Base-by-base conservation (phyloP, 2,797 vertebrate genomes). In the Hylomyscus alleni region DNA sequence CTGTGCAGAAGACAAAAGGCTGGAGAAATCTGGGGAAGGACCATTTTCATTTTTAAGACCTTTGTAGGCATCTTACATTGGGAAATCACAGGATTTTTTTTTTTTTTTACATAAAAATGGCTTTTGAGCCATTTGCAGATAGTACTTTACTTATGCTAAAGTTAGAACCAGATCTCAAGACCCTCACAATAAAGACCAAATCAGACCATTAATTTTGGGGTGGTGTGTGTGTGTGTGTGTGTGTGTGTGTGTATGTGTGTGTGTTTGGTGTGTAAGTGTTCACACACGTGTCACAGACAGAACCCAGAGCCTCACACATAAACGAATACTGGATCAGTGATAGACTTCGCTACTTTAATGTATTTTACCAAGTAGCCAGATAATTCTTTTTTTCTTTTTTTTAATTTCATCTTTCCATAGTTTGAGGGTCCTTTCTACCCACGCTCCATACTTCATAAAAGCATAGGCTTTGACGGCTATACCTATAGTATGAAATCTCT, bases 21-120 rank as follows among this genome's bases (percentile, higher is more conserved):
- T 86, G 73, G 90, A 92, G 73, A 88, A 83, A 34, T 40, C 56
- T 10, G 83, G 94, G 96, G 95, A 93, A 95, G 90, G 34, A 67
- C 29, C 62, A 60, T 47, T 88, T 69, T n/a, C 83, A 69, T 69
- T 86, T n/a, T 76, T 60, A 93, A 90, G 91, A 94, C 54, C 26
- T 67, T 44, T 31, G 31, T 10, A 82, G 54, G 62, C 47, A 67
- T 31, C 47, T 80, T 76, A 34, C 37, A 84, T 90, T 89, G 17
- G 90, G 58, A 60, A 86, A 85, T 22, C 60, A 60, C 56, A 12
- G 20, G 72, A 47, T 58, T 78, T 8, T 44, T 44, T 95, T n/a
- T n/a, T n/a, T 44, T 44, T 44, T 44, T 75, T 82, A 89, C 50
- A 56, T 76, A 85, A 89, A 97, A 52, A 91, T 65, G 76, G 10